Evolutionary conservation across 2,888 invertebrate species (phyloP), one percentile per base, ranked within the genome.

Genomic region (Leptopilina syphax): DNA sequence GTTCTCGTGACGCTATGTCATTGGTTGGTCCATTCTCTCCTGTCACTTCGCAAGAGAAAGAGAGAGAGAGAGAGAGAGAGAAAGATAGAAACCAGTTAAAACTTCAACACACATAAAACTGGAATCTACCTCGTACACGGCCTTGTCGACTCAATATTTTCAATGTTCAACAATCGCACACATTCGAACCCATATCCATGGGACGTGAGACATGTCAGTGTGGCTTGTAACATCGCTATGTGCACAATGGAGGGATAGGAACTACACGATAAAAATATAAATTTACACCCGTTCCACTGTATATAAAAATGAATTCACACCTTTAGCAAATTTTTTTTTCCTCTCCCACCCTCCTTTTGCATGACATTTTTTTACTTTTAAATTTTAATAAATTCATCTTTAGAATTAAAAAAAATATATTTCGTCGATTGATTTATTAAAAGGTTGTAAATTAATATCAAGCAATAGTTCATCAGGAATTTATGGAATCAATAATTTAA

Each of bases 61-160:
- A 50, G 9, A 50, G 50, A 50, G 50, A 50, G 12, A 50, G 9
- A 50, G 12, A 10, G 50, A 12, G 50, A 12, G 50, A 12, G 54
- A 34, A 54, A 70, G 68, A 70, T 9, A 54, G 54, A 34, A 54
- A 13, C n/a, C 70, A 73, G 54, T 50, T 70, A 50, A 47, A 70
- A 50, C 68, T 27, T 24, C 68, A 70, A n/a, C 34, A 73, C 34
- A 73, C 54, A 73, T 73, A 73, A 73, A 73, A 73, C 70, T 50
- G 27, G 70, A 27, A 34, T 13, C 57, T 27, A 54, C 34, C 70
- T 73, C 27, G 70, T 57, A 73, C 50, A 63, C 34, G 70, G 13
- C 3, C 54, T 34, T 57, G 70, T 73, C 70, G 34, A 73, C 70
- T 73, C 54, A 73, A 73, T 73, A 73, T 54, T 73, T 73, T 54